Evolutionary conservation across 2,888 invertebrate genomes (phyloP), one percentile per base, ranked within the genome.

Genomic region (Dorcus hopei): DNA sequence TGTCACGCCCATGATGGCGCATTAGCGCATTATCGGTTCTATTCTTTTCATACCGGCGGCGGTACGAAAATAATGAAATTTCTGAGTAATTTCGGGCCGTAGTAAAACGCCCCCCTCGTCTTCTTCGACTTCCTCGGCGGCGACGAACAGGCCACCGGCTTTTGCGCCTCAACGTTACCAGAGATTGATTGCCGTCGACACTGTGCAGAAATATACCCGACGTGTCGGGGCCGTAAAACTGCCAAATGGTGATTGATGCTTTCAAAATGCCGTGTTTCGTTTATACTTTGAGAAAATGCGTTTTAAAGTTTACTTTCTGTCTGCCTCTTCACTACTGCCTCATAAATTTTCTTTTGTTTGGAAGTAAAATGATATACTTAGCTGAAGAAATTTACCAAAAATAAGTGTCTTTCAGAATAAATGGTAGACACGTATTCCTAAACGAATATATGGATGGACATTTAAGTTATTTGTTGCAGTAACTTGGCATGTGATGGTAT

Each of bases 21-120:
- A 60, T 63, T 47, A 41, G 42, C 33, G 51, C 52, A 59, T 56
- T 63, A 64, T 66, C 62, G 61, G 61, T 61, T 58, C 55, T 60
- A 61, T 66, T 66, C 63, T 63, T 63, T 61, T 54, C 54, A 59
- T 62, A 64, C 64, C 62, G 58, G 60, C 57, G 59, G 62, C 51
- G 45, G 45, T 61, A 60, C 57, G 61, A 58, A 57, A 62, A 63
- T 63, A 65, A 59, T 57, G 57, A 58, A 61, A 64, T 64, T 66
- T 66, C 62, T 58, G 58, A 59, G 63, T 66, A 68, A 68, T 68
- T 66, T 66, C 59, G 63, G 49, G 65, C 65, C 64, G 65, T 67
- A 68, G 65, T 48, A 52, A 54, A 57, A 57, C 52, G 40, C 45
- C 57, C 57, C 56, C 52, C 33, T 40, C 57, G 16, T 45, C 45